Conservation (phyloP, 2,113 vertebrate species). For the Cygnus atratus region DNA sequence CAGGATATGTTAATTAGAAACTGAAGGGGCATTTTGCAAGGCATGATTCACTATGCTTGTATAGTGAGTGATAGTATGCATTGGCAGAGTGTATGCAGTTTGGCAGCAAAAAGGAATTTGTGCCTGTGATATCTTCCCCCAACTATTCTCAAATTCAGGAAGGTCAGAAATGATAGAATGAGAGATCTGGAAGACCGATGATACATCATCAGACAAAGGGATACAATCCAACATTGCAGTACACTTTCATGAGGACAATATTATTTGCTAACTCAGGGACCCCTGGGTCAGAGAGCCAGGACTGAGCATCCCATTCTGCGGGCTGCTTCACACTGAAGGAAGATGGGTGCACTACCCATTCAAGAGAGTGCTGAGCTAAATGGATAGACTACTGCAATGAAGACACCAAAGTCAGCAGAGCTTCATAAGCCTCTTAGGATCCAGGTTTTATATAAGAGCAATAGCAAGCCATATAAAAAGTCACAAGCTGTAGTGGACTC, state of each 20-base stretch:
- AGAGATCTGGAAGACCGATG: background rate
- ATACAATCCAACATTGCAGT: background rate
- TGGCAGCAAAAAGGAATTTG: slow-evolving; percentile 50
- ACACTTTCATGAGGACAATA: background rate
- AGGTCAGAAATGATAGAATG: slow-evolving; percentile 27
- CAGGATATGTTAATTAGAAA: slow-evolving; percentile 44
- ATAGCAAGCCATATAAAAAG: background rate
- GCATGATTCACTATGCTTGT: slow-evolving; percentile 42
- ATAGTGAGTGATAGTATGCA: background rate
- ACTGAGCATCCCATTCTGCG: background rate
- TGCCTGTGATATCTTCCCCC: background rate
- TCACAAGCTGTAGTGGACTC: background rate
- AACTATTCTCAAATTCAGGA: slow-evolving; percentile 31
- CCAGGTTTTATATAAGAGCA: background rate
- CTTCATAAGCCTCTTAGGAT: background rate
- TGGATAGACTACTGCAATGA: background rate
- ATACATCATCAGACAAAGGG: background rate
- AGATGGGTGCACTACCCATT: background rate
- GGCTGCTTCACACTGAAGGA: background rate
- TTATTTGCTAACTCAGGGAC: background rate
- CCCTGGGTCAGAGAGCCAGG: background rate
- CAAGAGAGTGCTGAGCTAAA: background rate
- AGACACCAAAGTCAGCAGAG: background rate
- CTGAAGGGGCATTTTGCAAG: slow-evolving; percentile 26
- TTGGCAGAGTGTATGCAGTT: slow-evolving; percentile 39